Evolutionary conservation across 2,888 invertebrate genomes (phyloP).

Genomic region (Pterobdella sp.): DNA sequence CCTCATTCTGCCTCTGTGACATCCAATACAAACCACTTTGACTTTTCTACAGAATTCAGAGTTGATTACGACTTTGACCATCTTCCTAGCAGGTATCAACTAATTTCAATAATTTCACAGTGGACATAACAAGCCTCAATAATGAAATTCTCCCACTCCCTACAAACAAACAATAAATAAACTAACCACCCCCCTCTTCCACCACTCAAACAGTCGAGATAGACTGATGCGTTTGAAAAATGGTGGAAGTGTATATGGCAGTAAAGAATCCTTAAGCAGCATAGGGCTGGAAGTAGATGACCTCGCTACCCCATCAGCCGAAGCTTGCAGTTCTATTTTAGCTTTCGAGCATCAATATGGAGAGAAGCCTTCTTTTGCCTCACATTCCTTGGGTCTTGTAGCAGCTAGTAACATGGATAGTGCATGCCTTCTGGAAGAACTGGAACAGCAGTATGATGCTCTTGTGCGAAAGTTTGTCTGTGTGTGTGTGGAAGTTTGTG

Average conservation of each 20-base stretch:
- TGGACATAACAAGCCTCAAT: too few relatives aligned
- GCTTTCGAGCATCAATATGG: constrained; percentile 18
- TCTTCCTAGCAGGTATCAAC: constrained; percentile 10
- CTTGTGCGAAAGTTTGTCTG: not conserved
- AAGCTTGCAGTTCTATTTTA: constrained; percentile 30
- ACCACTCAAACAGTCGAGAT: constrained; percentile 36
- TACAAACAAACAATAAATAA: too few relatives aligned
- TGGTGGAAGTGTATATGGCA: constrained; percentile 49
- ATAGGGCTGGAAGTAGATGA: constrained; percentile 41
- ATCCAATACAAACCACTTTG: constrained; percentile 16
- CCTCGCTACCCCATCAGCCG: constrained; percentile 31
- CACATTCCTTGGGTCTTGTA: too few relatives aligned
- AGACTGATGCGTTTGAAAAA: constrained; percentile 46
- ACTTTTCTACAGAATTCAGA: constrained; percentile 13
- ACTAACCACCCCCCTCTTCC: not conserved
- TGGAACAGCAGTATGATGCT: not conserved
- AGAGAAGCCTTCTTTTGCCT: too few relatives aligned
- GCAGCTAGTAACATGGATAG: not conserved
- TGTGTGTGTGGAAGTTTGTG: not conserved
- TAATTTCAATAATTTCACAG: too few relatives aligned
- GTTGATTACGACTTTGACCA: constrained; percentile 35
- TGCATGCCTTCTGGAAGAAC: not conserved
- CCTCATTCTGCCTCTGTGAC: constrained; percentile 25
- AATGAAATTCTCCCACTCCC: too few relatives aligned
- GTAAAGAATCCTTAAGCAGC: constrained; percentile 40